Evolutionary conservation across 1,140 invertebrate species (phyloP), one percentile per base, ranked within the genome.

Genomic region (Ganaspis sp.): DNA sequence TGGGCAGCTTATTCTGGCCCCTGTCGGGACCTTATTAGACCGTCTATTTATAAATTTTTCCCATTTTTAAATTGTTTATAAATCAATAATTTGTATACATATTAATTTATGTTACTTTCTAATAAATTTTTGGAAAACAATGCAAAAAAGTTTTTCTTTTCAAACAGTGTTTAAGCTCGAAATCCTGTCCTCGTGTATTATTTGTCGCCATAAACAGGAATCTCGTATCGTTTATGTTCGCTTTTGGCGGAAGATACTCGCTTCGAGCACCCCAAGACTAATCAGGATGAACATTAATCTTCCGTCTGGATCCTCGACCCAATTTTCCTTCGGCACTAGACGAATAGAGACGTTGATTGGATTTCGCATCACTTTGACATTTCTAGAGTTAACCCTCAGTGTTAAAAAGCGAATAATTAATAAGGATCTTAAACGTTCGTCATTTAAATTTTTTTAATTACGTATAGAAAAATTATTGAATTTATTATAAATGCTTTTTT

Each of bases 221-320:
- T 79, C 71, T 78, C 53, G 74, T 72, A 75, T 49, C 69, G 29
- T 75, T 64, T n/a, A 29, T 64, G 58, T 64, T 9, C 26, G n/a
- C 82, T 86, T 87, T 88, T 87, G 84, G 79, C 83, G 74, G 80
- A 84, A 85, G 83, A 84, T 78, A 83, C 80, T 85, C 82, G 81
- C 88, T 84, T 83, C 78, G 79, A 72, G 76, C 85, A 81, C 78
- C 85, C 84, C 83, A 82, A 80, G 87, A 89, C 88, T 90, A 91
- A 91, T 91, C 89, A 90, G 85, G 79, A 69, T 75, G 83, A 89
- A 84, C 90, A 90, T 91, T 90, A 90, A 91, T 91, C 90, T 90
- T 90, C 84, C 79, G 77, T 74, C 83, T 84, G 81, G 85, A 87
- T 85, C 81, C 83, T 87, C 86, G 84, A 88, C 86, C 88, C 84